phyloP scores from a whole-genome alignment of 1,140 invertebrate genomes.

The Bombus sylvicola region DNA sequence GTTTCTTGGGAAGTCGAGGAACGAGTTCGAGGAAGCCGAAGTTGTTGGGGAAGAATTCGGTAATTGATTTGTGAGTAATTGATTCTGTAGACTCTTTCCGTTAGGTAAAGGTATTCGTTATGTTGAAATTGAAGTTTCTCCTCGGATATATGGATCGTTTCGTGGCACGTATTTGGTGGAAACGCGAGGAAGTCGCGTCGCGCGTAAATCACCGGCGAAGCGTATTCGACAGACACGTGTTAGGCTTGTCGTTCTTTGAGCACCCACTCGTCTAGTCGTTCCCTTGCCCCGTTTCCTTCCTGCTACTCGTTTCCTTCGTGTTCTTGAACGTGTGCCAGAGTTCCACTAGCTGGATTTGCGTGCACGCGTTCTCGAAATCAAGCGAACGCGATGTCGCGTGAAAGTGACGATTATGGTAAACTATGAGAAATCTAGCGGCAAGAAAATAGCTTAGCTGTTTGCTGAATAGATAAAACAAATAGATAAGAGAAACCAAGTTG shows the following conservation, averaged over 20 bases:
- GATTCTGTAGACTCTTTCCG: background rate
- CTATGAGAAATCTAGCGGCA: background rate
- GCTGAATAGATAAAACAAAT: no score
- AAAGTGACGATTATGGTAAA: background rate
- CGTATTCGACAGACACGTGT: conserved; percentile 61
- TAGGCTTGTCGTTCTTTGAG: conserved; percentile 54
- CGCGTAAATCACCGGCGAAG: conserved; percentile 54
- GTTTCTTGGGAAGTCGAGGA: background rate
- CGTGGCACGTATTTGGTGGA: background rate
- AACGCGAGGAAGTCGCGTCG: conserved; percentile 28
- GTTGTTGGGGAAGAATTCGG: no score
- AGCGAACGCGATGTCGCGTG: background rate
- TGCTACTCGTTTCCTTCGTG: conserved; percentile 7
- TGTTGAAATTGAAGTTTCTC: no score
- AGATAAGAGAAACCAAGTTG: no score
- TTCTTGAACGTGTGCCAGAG: conserved; percentile 38
- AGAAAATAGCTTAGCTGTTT: no score
- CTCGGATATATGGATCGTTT: background rate
- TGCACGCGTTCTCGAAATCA: conserved; percentile 8
- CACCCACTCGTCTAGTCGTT: conserved; percentile 30
- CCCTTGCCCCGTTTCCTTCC: background rate
- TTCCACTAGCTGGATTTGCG: background rate
- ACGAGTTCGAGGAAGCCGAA: no score
- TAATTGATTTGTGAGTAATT: background rate
- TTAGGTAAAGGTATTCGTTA: background rate